phyloP scores from a whole-genome alignment of 1,140 invertebrate species.

The Planococcus citri region DNA sequence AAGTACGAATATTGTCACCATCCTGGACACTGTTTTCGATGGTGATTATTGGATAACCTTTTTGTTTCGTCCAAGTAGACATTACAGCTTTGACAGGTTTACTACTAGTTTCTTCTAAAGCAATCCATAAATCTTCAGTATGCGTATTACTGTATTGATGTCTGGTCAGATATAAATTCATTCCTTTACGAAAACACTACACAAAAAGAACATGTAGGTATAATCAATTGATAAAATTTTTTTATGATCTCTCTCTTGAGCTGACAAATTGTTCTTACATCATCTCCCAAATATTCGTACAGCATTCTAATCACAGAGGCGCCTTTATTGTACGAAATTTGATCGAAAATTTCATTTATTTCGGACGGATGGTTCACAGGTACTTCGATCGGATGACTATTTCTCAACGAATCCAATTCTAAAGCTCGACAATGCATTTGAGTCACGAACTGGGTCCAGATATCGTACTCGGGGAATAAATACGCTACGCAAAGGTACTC shows the following conservation, averaged over 20 bases:
- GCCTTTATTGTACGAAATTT: slow-evolving; percentile 89
- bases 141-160: slow-evolving; percentile 84
- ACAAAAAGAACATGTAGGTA: slow-evolving; percentile 23
- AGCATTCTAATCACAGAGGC: slow-evolving; percentile 93
- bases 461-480: slow-evolving; percentile 82
- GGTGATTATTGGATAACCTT: slow-evolving; percentile 69
- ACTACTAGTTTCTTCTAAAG: slow-evolving; percentile 74
- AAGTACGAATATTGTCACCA: slow-evolving; percentile 44
- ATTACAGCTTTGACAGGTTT: slow-evolving; percentile 87
- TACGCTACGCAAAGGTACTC: slow-evolving; percentile 77
- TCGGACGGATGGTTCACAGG: slow-evolving; percentile 78
- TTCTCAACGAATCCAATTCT: slow-evolving; percentile 77
- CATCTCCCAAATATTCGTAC: slow-evolving; percentile 86
- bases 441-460: slow-evolving; percentile 85
- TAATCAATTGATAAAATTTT: background rate
- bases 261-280: slow-evolving; percentile 35
- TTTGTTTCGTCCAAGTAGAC: slow-evolving; percentile 88
- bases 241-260: too few relatives aligned
- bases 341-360: slow-evolving; percentile 91
- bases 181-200: slow-evolving; percentile 80
- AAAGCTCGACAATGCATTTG: slow-evolving; percentile 69
- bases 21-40: slow-evolving; percentile 31
- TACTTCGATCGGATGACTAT: slow-evolving; percentile 86
- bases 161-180: slow-evolving; percentile 80
- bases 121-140: slow-evolving; percentile 89